phyloP scores from a whole-genome alignment of 35 echinoderm and acorn worm genomes.

The Heliocidaris tuberculata region DNA sequence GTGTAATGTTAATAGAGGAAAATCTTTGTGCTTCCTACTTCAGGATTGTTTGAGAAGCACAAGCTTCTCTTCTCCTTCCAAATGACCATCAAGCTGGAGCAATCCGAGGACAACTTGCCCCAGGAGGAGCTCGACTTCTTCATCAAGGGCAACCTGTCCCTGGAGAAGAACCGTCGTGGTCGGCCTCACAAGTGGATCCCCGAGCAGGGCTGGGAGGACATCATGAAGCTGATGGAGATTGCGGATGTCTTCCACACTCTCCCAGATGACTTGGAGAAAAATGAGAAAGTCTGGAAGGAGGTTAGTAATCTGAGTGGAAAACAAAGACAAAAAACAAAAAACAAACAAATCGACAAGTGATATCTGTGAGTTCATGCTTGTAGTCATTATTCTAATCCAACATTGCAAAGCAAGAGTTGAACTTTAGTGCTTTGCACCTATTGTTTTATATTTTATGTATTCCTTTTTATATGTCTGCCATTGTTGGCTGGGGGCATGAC shows the following conservation, averaged over 20 bases:
- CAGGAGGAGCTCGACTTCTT: conserved; percentile 99
- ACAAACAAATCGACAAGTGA: neutral
- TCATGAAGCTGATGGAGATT: conserved; percentile 85
- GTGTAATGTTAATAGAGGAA: neutral
- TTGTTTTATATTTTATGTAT: too few relatives aligned
- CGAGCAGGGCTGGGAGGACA: conserved; percentile 97
- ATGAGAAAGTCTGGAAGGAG: conserved; percentile 80
- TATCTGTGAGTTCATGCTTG: too few relatives aligned
- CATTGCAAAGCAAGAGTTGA: too few relatives aligned
- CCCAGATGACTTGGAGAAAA: conserved; percentile 86
- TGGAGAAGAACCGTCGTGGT: conserved; percentile 87
- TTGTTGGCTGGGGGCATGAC: too few relatives aligned
- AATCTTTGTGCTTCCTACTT: neutral
- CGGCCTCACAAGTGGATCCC: conserved; percentile 92
- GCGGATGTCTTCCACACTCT: conserved; percentile 76
- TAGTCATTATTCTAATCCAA: too few relatives aligned
- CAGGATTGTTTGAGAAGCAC: conserved; percentile 99
- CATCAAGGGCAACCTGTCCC: conserved; percentile 97
- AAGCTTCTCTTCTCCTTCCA: conserved; percentile 99
- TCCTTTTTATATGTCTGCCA: too few relatives aligned
- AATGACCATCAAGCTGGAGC: conserved; percentile 99
- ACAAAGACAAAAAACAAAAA: too few relatives aligned
- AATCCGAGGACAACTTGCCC: conserved; percentile 87
- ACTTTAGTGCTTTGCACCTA: neutral
- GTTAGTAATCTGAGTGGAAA: conserved; percentile 35